A percentile compares a stretch with the other conserved stretches of the same genome.
phyloP scores from a whole-genome alignment of 2,113 vertebrate genomes.

The Circaetus gallicus region DNA sequence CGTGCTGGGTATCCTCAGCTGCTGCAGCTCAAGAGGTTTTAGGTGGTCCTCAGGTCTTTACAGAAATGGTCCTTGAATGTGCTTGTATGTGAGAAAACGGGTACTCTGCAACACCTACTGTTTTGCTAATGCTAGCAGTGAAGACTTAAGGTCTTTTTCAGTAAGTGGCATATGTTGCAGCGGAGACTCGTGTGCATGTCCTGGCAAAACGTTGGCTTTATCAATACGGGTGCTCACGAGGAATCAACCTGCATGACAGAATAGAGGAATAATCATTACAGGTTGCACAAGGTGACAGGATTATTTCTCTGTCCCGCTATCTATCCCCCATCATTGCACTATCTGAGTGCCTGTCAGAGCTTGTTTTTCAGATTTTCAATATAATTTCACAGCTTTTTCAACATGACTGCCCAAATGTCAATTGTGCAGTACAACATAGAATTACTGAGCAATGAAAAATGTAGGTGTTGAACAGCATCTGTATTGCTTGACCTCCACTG shows the following conservation, averaged over 20 bases:
- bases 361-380: conserved; percentile 21
- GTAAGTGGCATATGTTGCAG: background rate
- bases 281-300: background rate
- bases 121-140: background rate
- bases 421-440: background rate
- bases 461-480: background rate
- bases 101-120: background rate
- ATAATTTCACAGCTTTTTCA: conserved; percentile 42
- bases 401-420: background rate
- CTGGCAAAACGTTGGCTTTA: background rate
- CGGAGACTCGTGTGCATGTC: background rate
- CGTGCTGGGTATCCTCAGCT: background rate
- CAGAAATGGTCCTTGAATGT: background rate
- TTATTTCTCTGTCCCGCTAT: background rate
- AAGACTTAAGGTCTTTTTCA: background rate
- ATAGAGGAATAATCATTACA: background rate
- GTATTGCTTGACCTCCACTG: background rate
- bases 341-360: background rate
- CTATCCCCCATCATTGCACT: background rate
- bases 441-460: background rate
- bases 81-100: background rate
- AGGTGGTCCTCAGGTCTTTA: background rate
- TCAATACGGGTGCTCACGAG: background rate
- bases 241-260: background rate
- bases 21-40: background rate